These are phyloP conservation scores for Adela reaumurella DNA, from an alignment of 2,888 invertebrate genomes.

Conservation along the genomic window DNA sequence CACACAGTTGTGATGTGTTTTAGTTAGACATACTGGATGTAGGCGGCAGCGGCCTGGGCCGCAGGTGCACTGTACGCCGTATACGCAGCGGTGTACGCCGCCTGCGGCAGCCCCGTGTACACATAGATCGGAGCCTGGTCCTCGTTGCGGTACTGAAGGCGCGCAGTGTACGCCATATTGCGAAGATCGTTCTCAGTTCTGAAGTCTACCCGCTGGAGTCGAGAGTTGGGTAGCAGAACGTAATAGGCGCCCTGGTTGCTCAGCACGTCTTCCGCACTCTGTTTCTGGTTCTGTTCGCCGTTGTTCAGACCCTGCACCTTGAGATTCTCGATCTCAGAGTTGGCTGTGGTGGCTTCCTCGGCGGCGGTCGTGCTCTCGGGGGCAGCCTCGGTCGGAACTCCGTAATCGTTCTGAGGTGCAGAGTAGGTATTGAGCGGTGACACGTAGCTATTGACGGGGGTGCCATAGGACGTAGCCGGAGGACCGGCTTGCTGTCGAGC, in stretches of 20 bases:
- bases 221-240: slow-evolving; percentile 59
- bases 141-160: slow-evolving; percentile 60
- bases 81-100: not conserved
- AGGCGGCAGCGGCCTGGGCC: not conserved
- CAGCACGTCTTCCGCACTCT: slow-evolving; percentile 25
- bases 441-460: slow-evolving; percentile 38
- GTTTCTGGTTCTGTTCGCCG: not conserved
- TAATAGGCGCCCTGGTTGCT: slow-evolving; percentile 58
- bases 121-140: slow-evolving; percentile 61
- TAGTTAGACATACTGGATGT: not conserved
- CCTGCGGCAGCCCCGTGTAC: slow-evolving; percentile 31
- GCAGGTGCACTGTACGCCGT: not conserved
- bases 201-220: slow-evolving; percentile 61
- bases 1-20: too few species aligned
- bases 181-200: slow-evolving; percentile 44
- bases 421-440: slow-evolving; percentile 35
- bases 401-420: slow-evolving; percentile 34
- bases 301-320: slow-evolving; percentile 21
- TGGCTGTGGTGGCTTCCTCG: slow-evolving; percentile 18
- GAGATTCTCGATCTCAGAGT: slow-evolving; percentile 24
- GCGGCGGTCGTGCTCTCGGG: slow-evolving; percentile 7
- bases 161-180: slow-evolving; percentile 64
- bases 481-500: slow-evolving; percentile 28
- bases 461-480: slow-evolving; percentile 34
- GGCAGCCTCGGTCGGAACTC: slow-evolving; percentile 20